Base-by-base conservation (phyloP, 2,888 invertebrate species). In the Erynnis tages region DNA sequence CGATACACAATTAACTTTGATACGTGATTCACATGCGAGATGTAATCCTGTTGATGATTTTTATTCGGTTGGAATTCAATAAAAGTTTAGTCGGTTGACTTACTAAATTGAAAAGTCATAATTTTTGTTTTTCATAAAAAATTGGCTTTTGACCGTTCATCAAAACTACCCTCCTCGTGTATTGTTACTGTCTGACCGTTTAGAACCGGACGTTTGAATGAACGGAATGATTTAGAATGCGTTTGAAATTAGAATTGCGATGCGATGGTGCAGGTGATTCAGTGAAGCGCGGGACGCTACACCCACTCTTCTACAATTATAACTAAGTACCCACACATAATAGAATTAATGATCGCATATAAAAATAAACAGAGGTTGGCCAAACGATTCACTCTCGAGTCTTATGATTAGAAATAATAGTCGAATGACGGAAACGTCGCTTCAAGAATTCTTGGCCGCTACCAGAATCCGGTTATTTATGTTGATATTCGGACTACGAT, bases 191-290 rank as follows among this genome's bases (percentile, higher is more conserved):
- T n/a, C n/a, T n/a, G n/a, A n/a, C n/a, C n/a, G n/a, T n/a, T n/a
- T n/a, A n/a, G n/a, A n/a, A n/a, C 63, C 59, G 63, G 66, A 55
- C 55, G 56, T 62, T 66, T 68, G 65, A 71, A 67, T 68, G 71
- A 58, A 65, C 55, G 62, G 40, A 63, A 64, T 50, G 57, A 69
- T 65, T 62, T 69, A 70, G 69, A 66, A 60, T 66, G 65, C 64
- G 62, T 58, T 56, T 64, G 59, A 57, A 63, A 58, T 60, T 46
- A 59, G 53, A 59, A 55, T 57, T 57, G 59, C 57, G 65, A 64
- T 65, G 66, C 65, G 65, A 57, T 54, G 58, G 60, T 63, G 62
- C 63, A 60, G 59, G 63, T 62, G 61, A 65, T 56, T 59, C 61
- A 59, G 57, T 43, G 44, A 50, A 37, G 44, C 40, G 30, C 48